phyloP scores from a whole-genome alignment of 2,888 invertebrate genomes.

The Cryptosula pallasiana region DNA sequence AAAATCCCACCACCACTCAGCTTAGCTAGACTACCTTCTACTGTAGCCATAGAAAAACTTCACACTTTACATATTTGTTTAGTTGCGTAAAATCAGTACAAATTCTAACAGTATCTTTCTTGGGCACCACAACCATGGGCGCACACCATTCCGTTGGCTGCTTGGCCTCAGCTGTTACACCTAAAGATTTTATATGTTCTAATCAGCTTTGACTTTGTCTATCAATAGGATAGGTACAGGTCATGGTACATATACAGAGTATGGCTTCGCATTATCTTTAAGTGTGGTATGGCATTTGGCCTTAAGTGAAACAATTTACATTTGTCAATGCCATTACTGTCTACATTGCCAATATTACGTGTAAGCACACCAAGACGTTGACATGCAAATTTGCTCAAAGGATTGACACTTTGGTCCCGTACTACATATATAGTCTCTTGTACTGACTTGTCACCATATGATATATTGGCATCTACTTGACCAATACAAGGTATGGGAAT shows the following conservation, averaged over 20 bases:
- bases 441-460: not conserved
- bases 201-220: not conserved
- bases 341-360: not conserved
- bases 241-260: not conserved
- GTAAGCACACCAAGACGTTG: not conserved
- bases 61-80: constrained; percentile 27
- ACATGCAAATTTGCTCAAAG: not conserved
- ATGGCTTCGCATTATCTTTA: not conserved
- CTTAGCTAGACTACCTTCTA: constrained; percentile 26
- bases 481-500: not conserved
- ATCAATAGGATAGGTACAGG: not conserved
- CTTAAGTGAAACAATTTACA: not conserved
- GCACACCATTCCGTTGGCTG: constrained; percentile 13
- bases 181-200: not conserved
- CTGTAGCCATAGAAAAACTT: constrained; percentile 27
- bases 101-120: not conserved
- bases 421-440: not conserved
- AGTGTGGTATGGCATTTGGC: not conserved
- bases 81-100: constrained; percentile 1
- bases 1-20: constrained; percentile 28
- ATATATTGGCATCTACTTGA: not conserved
- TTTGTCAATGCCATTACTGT: not conserved
- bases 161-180: not conserved
- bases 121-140: not conserved
- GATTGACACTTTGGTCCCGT: not conserved